Base-by-base conservation (phyloP, 2,797 vertebrate genomes). In the Galago senegalensis region DNA sequence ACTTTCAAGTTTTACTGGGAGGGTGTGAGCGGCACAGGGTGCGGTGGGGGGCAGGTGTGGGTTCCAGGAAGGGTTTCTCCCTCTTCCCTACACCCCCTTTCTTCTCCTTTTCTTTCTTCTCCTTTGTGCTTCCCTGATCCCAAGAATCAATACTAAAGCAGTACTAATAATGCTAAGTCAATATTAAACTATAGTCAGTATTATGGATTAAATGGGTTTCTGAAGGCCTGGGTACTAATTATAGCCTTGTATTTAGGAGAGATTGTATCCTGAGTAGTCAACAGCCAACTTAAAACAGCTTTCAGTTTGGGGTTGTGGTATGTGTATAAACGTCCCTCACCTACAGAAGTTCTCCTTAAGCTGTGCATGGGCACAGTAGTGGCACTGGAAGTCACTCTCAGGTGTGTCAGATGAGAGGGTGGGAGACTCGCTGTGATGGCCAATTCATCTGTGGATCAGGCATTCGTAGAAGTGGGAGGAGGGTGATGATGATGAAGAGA, bases 131-230 rank as follows among this genome's bases (percentile, higher is more conserved):
- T 79, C 23, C 18, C 20, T 85, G 25, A 79, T 79, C 17, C 58
- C 79, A 85, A n/a, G 79, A 87, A 43, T 94, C 25, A 76, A 65
- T 72, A 73, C 63, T 49, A 69, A 91, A 34, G 63, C 67, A 75
- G 53, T 75, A 40, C 70, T 63, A 40, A 65, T 53, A 89, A 56
- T 53, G 53, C 63, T 70, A 79, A 87, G 53, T 88, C 79, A 91
- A 73, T 79, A 84, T 56, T 60, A 58, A 67, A 81, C 76, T 63
- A 7, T 27, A 56, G 63, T 34, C 60, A 56, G 61, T 49, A n/a
- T 87, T 81, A 58, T 70, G 29, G 76, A 89, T 43, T 49, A 75
- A 81, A 75, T 43, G 40, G 27, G 21, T 86, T 89, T 90, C 76
- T 56, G 69, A 90, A 69, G 56, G 65, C n/a, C 23, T 63, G 40